phyloP scores from a whole-genome alignment of 2,113 vertebrate genomes.

The Oreochromis aureus region DNA sequence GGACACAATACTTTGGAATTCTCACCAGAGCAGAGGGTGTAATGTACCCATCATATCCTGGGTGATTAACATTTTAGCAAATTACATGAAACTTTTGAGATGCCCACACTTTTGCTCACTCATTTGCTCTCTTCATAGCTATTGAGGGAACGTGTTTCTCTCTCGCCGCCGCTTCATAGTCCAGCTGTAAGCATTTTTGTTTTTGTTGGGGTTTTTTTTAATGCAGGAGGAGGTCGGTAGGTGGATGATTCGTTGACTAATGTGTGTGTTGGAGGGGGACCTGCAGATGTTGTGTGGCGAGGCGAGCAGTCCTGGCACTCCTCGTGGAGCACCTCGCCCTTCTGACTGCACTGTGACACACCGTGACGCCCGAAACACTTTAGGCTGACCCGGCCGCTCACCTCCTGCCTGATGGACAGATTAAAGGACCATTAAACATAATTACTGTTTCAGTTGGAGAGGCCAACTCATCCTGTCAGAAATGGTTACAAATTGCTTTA shows the following conservation, averaged over 20 bases:
- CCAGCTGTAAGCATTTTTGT: constrained; percentile 7
- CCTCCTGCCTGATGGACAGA: constrained; percentile 70
- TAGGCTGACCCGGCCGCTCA: constrained; percentile 64
- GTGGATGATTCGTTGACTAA: constrained; percentile 16
- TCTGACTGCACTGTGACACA: constrained; percentile 58
- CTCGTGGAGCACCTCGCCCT: constrained; percentile 44
- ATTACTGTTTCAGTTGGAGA: constrained; percentile 72
- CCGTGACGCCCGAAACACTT: constrained; percentile 64
- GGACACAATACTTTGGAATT: neutral
- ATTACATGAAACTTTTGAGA: constrained; percentile 17
- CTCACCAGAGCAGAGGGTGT: neutral
- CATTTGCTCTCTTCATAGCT: neutral
- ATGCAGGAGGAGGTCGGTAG: constrained; percentile 9
- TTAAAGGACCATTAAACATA: constrained; percentile 77
- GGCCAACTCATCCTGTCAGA: constrained; percentile 66
- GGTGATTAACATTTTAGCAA: neutral
- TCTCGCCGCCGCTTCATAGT: neutral
- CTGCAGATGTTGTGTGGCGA: constrained; percentile 9
- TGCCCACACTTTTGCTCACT: neutral
- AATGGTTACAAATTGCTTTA: constrained; percentile 65
- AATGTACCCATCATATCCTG: neutral
- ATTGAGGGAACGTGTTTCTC: neutral
- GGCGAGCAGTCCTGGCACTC: constrained; percentile 29
- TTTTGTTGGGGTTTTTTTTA: fast-evolving
- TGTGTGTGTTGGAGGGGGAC: constrained; percentile 10